Percentiles rank a stretch among this genome's conserved stretches.
These are phyloP conservation scores for Tinamus guttatus DNA, from an alignment of 2,113 vertebrate genomes.

Conservation along the genomic window DNA sequence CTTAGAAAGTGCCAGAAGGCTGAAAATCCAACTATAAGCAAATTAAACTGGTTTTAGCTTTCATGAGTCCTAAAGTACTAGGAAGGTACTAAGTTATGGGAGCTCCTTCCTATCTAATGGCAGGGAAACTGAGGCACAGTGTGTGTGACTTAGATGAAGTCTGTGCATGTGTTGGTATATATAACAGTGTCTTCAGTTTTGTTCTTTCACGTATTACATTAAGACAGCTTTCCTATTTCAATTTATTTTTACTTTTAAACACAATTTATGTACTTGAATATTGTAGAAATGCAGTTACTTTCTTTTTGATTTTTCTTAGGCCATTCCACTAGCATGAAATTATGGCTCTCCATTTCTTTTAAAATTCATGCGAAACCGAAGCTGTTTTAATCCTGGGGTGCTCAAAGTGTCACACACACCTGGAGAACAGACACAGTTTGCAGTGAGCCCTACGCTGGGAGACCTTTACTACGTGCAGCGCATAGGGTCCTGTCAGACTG, in stretches of 20 bases:
- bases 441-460: not conserved
- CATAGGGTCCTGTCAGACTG: not conserved
- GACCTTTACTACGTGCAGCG: fast-evolving
- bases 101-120: not conserved
- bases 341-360: not conserved
- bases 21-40: not conserved
- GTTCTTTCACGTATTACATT: not conserved
- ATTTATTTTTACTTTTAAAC: not conserved
- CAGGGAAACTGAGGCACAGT: not conserved
- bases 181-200: not conserved
- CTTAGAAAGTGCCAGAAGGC: not conserved
- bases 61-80: not conserved
- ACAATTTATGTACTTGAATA: not conserved
- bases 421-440: not conserved
- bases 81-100: not conserved
- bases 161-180: not conserved
- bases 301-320: not conserved
- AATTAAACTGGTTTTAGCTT: not conserved
- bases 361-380: not conserved
- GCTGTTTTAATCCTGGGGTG: not conserved
- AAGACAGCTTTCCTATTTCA: not conserved
- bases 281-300: not conserved
- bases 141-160: not conserved
- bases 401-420: fast-evolving
- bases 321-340: not conserved